These are phyloP conservation scores for Vesta saturnalis DNA, from an alignment of 2,888 invertebrate species.

Conservation along the genomic window DNA sequence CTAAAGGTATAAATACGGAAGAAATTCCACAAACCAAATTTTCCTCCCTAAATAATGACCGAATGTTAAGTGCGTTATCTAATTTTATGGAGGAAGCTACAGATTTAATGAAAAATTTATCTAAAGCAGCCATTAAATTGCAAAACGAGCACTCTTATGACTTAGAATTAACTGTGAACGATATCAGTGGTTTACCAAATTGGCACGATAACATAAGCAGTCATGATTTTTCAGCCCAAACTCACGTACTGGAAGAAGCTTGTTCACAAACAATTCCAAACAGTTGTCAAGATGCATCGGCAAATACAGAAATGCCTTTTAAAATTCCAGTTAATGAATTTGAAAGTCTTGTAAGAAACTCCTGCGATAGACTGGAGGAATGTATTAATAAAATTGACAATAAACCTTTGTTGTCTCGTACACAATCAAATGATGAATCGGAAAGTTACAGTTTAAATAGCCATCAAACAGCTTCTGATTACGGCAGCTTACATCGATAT, in stretches of 20 bases:
- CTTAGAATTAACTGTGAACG: slow-evolving; percentile 55
- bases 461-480: slow-evolving; percentile 58
- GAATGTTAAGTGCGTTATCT: slow-evolving; percentile 58
- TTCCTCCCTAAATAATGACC: slow-evolving; percentile 36
- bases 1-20: not conserved
- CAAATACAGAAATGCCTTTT: slow-evolving; percentile 36
- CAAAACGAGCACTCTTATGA: slow-evolving; percentile 51
- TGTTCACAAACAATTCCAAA: slow-evolving; percentile 24
- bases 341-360: slow-evolving; percentile 55
- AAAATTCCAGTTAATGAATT: slow-evolving; percentile 56
- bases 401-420: slow-evolving; percentile 5
- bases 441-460: slow-evolving; percentile 55
- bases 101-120: slow-evolving; percentile 57
- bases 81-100: slow-evolving; percentile 61
- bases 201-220: slow-evolving; percentile 23
- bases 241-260: slow-evolving; percentile 16
- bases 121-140: slow-evolving; percentile 48
- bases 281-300: not conserved
- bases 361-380: slow-evolving; percentile 57
- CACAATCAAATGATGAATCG: slow-evolving; percentile 9
- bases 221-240: slow-evolving; percentile 26
- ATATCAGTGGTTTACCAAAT: slow-evolving; percentile 43
- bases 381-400: slow-evolving; percentile 46
- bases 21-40: not conserved
- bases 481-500: slow-evolving; percentile 58